Evolutionary conservation across 2,797 vertebrate species (phyloP), one percentile per base, ranked within the genome.

Genomic region (Myiothlypis coronata): DNA sequence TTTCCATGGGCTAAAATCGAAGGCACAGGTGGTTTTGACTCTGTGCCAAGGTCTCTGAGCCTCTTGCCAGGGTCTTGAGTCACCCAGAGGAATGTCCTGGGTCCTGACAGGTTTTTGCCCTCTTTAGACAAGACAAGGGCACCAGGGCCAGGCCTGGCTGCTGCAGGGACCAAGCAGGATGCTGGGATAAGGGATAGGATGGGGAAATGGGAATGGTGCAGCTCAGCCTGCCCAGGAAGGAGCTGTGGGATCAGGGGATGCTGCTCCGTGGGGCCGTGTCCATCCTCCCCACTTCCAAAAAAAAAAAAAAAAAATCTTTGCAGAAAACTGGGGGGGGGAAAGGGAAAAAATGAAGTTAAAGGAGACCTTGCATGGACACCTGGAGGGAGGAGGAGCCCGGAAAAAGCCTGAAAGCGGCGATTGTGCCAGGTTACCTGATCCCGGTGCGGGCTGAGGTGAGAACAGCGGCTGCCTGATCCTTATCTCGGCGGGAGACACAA

Each of bases 251-350:
- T 22, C 12, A 63, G 26, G 13, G 15, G 5, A 15, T 28, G 53
- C 30, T 41, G 49, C 30, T 37, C 43, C 1, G 0, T 1, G 18
- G 6, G 11, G 12, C 6, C 0, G 0, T 20, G 12, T 5, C 68
- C 43, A 5, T 34, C 44, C 18, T 43, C 41, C 18, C 17, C 41
- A 43, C 1, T 14, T 7, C 32, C 32, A 52, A 52, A 35, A 35
- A 35, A 53, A 52, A 52, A 30, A 52, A 52, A 34, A 34, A 27
- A 27, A 23, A 56, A 11, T 6, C 35, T 32, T 23, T 6, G 22
- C 24, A 49, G 49, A 49, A 47, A 67, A 34, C 2, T 5, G 14
- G 4, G 15, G 39, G 18, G 6, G 12, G 57, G 65, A 13, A 0
- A 0, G 6, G 28, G 11, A 1, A 3, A 6, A 43, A n/a, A 59